Conservation (phyloP, 2,113 vertebrate genomes). For the Phalacrocorax carbo region DNA sequence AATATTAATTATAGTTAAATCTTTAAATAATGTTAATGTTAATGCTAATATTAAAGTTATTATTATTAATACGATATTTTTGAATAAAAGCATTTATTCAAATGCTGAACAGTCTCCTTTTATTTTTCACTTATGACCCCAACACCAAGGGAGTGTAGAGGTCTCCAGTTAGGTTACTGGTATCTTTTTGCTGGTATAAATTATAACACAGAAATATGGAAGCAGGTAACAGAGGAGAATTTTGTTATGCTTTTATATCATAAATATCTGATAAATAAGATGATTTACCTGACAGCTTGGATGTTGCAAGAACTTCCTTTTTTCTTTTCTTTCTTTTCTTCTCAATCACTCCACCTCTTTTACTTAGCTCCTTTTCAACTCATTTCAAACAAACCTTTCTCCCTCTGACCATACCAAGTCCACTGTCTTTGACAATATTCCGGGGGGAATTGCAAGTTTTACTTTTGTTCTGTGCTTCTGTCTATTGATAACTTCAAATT, state of each 20-base stretch:
- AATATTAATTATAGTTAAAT: neutral
- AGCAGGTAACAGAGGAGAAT: neutral
- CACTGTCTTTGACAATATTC: neutral
- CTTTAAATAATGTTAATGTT: too few species aligned
- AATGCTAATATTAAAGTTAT: too few species aligned
- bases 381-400: neutral
- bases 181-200: neutral
- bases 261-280: neutral
- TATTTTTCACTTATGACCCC: neutral
- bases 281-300: neutral
- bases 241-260: neutral
- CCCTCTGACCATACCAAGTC: neutral
- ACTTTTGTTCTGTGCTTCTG: neutral
- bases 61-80: neutral
- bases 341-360: neutral
- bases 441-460: accelerated
- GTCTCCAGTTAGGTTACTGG: neutral
- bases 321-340: neutral
- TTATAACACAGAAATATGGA: neutral
- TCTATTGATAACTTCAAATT: neutral
- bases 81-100: neutral
- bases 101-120: neutral
- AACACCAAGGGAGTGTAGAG: neutral
- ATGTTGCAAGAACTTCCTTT: neutral
- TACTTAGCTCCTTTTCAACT: neutral